Evolutionary conservation across 1,140 invertebrate species (phyloP).

Genomic region (Ooceraea biroi): DNA sequence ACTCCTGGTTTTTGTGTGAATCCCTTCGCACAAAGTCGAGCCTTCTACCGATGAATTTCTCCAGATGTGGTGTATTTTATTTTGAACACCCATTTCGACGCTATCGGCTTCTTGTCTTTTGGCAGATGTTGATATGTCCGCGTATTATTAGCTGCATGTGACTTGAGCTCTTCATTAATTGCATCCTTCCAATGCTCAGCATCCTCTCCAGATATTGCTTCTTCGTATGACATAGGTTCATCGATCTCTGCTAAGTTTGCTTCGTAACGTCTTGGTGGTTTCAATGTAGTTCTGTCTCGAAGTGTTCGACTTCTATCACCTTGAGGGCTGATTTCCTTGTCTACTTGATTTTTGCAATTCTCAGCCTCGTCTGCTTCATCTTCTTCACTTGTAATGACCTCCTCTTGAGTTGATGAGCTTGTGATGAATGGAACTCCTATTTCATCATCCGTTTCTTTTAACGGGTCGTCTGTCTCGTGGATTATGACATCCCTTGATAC

Average conservation of each 20-base stretch:
- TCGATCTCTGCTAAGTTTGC: not conserved
- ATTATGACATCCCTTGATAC: not conserved
- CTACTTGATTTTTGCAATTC: no score
- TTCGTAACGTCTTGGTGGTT: not conserved
- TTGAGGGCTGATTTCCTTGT: not conserved
- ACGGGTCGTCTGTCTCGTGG: not conserved
- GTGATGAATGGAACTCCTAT: no score
- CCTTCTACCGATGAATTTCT: not conserved
- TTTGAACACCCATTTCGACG: not conserved
- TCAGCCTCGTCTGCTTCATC: not conserved
- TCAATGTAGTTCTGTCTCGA: not conserved
- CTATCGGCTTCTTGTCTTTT: constrained; percentile 1
- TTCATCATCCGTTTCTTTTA: no score
- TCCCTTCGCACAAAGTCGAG: not conserved
- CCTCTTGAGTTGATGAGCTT: not conserved
- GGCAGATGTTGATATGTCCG: constrained; percentile 3
- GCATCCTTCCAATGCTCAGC: not conserved
- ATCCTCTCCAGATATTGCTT: not conserved
- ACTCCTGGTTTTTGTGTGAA: not conserved
- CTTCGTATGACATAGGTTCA: not conserved
- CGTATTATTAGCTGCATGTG: not conserved
- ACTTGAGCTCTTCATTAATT: not conserved
- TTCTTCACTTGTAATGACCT: not conserved
- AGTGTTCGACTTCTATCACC: not conserved
- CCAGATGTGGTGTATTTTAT: not conserved